A percentile compares a stretch with the other conserved stretches of the same genome.
Evolutionary conservation across 2,797 vertebrate species (phyloP).

Genomic region (Gambusia yucatana): DNA sequence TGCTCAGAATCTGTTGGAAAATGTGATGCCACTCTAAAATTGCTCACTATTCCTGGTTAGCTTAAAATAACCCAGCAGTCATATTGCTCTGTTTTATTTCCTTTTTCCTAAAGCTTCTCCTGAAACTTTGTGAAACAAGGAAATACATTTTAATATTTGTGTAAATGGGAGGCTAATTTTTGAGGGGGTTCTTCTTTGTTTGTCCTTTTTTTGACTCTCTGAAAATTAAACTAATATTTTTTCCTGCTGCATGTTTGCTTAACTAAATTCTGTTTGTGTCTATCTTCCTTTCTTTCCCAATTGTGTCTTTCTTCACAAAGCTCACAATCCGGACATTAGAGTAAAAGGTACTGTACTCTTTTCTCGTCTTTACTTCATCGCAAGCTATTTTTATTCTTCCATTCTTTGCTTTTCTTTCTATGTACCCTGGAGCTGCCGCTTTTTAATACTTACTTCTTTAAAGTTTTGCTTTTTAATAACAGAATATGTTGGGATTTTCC

Average conservation of each 20-base stretch:
- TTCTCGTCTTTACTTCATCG: conserved; percentile 36
- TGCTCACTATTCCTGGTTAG: neutral
- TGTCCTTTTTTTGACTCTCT: neutral
- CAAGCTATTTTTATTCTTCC: conserved; percentile 35
- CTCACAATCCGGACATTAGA: conserved; percentile 95
- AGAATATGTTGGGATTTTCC: neutral
- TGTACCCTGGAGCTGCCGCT: conserved; percentile 35
- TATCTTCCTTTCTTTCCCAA: conserved; percentile 68
- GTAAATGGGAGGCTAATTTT: neutral
- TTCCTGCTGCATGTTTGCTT: neutral
- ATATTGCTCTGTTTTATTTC: neutral
- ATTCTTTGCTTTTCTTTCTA: conserved; percentile 43
- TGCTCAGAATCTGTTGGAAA: neutral
- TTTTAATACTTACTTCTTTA: conserved; percentile 3
- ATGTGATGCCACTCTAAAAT: neutral
- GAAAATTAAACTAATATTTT: neutral
- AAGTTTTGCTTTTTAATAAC: neutral
- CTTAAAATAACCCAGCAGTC: neutral
- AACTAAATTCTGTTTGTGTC: conserved; percentile 55
- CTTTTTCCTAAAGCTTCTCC: neutral
- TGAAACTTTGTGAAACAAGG: neutral
- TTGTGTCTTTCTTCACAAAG: conserved; percentile 64
- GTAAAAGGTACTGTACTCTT: conserved; percentile 97
- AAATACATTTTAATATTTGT: neutral
- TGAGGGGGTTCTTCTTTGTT: neutral